Evolutionary conservation across 2,797 vertebrate genomes (phyloP).

Genomic region (Notolabrus celidotus): DNA sequence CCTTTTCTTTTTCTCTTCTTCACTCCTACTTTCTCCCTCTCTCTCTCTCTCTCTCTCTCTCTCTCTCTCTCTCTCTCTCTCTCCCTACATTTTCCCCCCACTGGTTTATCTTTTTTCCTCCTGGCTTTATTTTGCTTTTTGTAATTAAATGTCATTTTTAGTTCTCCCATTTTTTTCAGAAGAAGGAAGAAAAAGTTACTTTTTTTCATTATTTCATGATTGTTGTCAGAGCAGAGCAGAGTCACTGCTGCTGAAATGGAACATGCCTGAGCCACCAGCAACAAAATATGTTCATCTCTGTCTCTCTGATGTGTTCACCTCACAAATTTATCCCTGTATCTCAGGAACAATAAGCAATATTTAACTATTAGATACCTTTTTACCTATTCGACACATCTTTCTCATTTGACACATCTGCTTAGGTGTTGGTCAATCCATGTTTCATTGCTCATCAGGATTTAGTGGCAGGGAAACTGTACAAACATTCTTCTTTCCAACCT

Average conservation of each 20-base stretch:
- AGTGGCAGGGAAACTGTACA: too few relatives aligned
- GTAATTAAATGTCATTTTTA: conserved; percentile 89
- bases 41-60: conserved; percentile 34
- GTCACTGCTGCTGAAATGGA: conserved; percentile 34
- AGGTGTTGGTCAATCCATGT: neutral
- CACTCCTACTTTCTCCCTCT: conserved; percentile 27
- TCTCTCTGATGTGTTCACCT: conserved; percentile 15
- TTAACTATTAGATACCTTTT: neutral
- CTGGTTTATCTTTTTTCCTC: conserved; percentile 85
- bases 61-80: conserved; percentile 27
- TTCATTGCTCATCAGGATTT: too few relatives aligned
- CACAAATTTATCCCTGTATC: conserved; percentile 2
- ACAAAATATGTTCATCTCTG: conserved; percentile 10
- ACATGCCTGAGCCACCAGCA: conserved; percentile 26
- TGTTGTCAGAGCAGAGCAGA: conserved; percentile 71
- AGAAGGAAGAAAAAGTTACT: conserved; percentile 38
- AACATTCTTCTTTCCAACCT: too few relatives aligned
- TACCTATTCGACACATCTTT: neutral
- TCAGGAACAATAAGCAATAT: neutral
- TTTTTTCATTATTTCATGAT: conserved; percentile 64
- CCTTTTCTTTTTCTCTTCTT: conserved; percentile 47
- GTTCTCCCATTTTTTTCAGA: conserved; percentile 53
- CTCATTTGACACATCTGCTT: neutral
- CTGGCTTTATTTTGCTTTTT: conserved; percentile 85
- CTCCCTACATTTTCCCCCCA: conserved; percentile 31